Percentiles rank a stretch among this genome's conserved stretches.
Conservation (phyloP, 2,113 vertebrate genomes). For the Hepsetus odoe region DNA sequence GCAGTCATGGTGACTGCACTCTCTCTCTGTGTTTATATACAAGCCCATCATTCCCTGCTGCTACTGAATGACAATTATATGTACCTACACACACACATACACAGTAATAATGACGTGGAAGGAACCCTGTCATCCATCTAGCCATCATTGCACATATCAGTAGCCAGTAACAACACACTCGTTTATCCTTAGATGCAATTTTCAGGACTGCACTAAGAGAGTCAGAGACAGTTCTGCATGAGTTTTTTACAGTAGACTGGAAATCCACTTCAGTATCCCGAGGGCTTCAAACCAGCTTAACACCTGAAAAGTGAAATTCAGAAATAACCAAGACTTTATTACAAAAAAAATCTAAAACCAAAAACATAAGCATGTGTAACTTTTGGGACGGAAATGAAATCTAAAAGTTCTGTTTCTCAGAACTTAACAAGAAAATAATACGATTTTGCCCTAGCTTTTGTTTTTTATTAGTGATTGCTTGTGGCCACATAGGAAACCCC, state of each 20-base stretch:
- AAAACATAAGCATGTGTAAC: too few species aligned
- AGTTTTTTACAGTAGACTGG: neutral
- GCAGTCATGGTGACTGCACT: conserved; percentile 14
- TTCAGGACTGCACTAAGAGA: neutral
- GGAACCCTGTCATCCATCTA: neutral
- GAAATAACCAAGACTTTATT: too few species aligned
- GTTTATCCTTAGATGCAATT: neutral
- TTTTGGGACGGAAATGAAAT: too few species aligned
- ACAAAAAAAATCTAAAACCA: too few species aligned
- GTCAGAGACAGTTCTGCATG: neutral
- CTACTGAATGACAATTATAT: conserved; percentile 24
- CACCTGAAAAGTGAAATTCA: too few species aligned
- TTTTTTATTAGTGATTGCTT: too few species aligned
- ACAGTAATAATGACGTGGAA: neutral
- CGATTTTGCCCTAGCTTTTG: too few species aligned
- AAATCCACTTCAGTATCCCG: neutral
- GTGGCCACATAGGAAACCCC: too few species aligned
- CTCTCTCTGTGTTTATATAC: conserved; percentile 17
- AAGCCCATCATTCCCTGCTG: conserved; percentile 20
- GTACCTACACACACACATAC: conserved; percentile 15
- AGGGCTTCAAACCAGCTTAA: too few species aligned
- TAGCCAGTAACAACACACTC: conserved; percentile 23
- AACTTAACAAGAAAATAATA: too few species aligned
- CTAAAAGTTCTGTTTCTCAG: too few species aligned
- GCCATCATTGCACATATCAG: conserved; percentile 27